Percentiles rank a stretch among this genome's conserved stretches.
phyloP scores from a whole-genome alignment of 1,140 invertebrate genomes.

The Venustaconcha ellipsiformis region DNA sequence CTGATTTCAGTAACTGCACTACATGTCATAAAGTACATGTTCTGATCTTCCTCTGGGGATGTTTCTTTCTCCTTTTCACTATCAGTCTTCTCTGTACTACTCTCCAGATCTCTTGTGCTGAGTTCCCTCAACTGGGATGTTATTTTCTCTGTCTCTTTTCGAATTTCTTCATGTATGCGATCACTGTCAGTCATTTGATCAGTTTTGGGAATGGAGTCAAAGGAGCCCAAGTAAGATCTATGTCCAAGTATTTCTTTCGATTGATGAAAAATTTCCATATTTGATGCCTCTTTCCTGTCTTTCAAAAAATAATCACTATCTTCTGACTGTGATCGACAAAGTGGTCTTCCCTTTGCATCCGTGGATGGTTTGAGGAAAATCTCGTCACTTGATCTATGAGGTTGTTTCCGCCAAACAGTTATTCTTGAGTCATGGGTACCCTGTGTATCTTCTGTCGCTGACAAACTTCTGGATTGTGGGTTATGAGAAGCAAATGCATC shows the following conservation, averaged over 20 bases:
- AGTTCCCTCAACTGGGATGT: conserved; percentile 18
- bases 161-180: neutral
- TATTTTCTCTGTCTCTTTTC: conserved; percentile 21
- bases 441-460: conserved; percentile 25
- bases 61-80: conserved; percentile 18
- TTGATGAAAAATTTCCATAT: conserved; percentile 63
- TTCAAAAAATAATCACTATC: conserved; percentile 57
- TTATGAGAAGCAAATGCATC: neutral
- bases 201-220: conserved; percentile 1
- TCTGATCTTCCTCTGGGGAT: conserved; percentile 26
- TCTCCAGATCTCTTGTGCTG: neutral
- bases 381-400: conserved; percentile 37
- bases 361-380: conserved; percentile 28
- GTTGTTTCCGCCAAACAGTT: conserved; percentile 40
- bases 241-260: conserved; percentile 8
- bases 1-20: conserved; percentile 31
- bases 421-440: conserved; percentile 40
- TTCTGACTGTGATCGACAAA: conserved; percentile 57
- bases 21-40: conserved; percentile 31
- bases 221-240: conserved; percentile 31
- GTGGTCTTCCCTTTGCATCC: conserved; percentile 35
- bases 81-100: conserved; percentile 23
- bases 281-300: conserved; percentile 50
- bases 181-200: neutral
- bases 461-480: conserved; percentile 19